Evolutionary conservation across 2,113 vertebrate genomes (phyloP).

Genomic region (Etheostoma cragini): DNA sequence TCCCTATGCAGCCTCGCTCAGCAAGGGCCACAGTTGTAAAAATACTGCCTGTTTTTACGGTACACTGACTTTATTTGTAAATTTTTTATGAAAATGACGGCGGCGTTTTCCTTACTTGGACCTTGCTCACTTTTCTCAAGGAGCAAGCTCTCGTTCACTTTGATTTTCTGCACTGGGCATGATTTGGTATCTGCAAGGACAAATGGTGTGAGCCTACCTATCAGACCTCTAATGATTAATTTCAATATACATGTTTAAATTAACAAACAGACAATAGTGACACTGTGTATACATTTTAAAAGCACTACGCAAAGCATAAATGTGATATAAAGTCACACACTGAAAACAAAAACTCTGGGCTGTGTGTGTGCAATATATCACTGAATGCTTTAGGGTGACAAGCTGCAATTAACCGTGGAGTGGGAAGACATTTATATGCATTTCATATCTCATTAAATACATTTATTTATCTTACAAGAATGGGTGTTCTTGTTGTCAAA

Average conservation of each 20-base stretch:
- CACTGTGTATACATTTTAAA: constrained; percentile 57
- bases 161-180: constrained; percentile 25
- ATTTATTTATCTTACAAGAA: constrained; percentile 78
- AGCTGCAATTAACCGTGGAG: constrained; percentile 80
- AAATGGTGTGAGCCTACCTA: constrained; percentile 45
- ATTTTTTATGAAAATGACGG: constrained; percentile 58
- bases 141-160: neutral
- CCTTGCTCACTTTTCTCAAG: constrained; percentile 29
- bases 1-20: constrained; percentile 67
- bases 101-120: constrained; percentile 33
- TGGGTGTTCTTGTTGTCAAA: constrained; percentile 51
- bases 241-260: constrained; percentile 39
- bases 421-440: constrained; percentile 75
- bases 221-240: constrained; percentile 48
- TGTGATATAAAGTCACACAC: constrained; percentile 53
- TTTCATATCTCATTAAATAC: constrained; percentile 84
- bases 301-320: constrained; percentile 44
- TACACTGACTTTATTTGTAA: constrained; percentile 65
- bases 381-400: constrained; percentile 82
- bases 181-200: constrained; percentile 29
- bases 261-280: constrained; percentile 43
- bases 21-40: constrained; percentile 76
- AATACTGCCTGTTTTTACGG: constrained; percentile 71
- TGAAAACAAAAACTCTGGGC: constrained; percentile 54
- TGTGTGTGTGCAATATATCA: constrained; percentile 74